A percentile compares a stretch with the other conserved stretches of the same genome.
phyloP scores from a whole-genome alignment of 2,113 vertebrate species.

The Limanda limanda region DNA sequence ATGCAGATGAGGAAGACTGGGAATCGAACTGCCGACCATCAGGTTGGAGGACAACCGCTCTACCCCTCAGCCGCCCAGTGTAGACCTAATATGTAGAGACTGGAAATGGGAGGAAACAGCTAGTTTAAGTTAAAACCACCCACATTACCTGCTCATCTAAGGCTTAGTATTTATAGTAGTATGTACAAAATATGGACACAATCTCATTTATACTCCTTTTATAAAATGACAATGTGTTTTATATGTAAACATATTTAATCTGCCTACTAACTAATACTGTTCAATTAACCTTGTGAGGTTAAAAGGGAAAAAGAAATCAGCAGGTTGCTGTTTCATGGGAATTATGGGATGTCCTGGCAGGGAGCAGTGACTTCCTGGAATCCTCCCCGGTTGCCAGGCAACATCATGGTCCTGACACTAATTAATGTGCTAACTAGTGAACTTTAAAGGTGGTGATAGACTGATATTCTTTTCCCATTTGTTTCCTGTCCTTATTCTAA shows the following conservation, averaged over 20 bases:
- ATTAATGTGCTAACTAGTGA: not conserved
- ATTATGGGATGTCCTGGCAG: not conserved
- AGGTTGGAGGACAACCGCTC: too few relatives aligned
- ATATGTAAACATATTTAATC: not conserved
- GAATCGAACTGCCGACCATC: too few relatives aligned
- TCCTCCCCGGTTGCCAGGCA: not conserved
- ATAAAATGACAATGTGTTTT: not conserved
- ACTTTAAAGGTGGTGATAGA: not conserved
- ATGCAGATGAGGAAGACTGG: too few relatives aligned
- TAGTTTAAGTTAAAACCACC: not conserved
- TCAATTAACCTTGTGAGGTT: not conserved
- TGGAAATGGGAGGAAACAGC: not conserved
- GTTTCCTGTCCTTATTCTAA: not conserved
- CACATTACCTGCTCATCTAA: not conserved
- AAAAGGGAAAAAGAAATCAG: not conserved
- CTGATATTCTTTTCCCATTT: not conserved
- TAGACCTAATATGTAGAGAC: too few relatives aligned
- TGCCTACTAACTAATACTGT: not conserved
- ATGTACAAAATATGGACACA: not conserved
- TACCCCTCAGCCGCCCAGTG: too few relatives aligned
- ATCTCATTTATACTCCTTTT: not conserved
- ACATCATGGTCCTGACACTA: not conserved
- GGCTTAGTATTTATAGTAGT: too few relatives aligned
- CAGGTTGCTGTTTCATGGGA: not conserved
- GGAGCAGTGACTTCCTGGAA: not conserved